A percentile compares a stretch with the other conserved stretches of the same genome.
Conservation (phyloP, 2,888 invertebrate species). For the Euphydryas editha region DNA sequence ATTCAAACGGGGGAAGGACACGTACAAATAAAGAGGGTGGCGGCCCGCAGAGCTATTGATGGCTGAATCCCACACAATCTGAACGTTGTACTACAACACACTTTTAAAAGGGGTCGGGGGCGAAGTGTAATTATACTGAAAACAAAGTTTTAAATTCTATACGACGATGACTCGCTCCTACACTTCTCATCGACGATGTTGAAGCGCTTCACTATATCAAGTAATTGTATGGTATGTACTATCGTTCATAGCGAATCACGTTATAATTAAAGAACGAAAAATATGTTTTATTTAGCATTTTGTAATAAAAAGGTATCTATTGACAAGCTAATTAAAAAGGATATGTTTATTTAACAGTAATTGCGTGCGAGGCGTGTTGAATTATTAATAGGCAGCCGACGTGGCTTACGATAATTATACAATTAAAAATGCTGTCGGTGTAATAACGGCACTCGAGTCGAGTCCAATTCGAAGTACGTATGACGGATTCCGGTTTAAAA, state of each 20-base stretch:
- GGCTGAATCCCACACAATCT: constrained; percentile 61
- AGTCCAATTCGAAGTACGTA: constrained; percentile 29
- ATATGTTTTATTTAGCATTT: not conserved
- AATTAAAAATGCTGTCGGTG: constrained; percentile 37
- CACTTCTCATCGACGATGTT: constrained; percentile 17
- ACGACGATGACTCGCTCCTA: constrained; percentile 24
- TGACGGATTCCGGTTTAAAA: constrained; percentile 25
- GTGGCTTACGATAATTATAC: constrained; percentile 38
- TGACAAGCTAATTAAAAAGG: constrained; percentile 34
- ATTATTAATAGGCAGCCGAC: constrained; percentile 43
- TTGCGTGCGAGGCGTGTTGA: constrained; percentile 37
- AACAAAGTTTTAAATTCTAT: constrained; percentile 38
- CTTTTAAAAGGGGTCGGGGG: constrained; percentile 42
- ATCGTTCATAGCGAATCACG: constrained; percentile 1
- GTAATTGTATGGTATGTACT: constrained; percentile 14
- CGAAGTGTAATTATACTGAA: constrained; percentile 37
- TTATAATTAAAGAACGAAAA: constrained; percentile 3
- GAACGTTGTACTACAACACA: constrained; percentile 65
- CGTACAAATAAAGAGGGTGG: constrained; percentile 70
- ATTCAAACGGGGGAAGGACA: constrained; percentile 74
- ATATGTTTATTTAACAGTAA: constrained; percentile 39
- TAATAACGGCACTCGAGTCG: constrained; percentile 35
- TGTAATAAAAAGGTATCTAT: constrained; percentile 25
- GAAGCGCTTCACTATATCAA: constrained; percentile 5
- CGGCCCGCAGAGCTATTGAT: constrained; percentile 59